Conservation (phyloP, 1,140 invertebrate genomes). For the Ceratitis capitata region DNA sequence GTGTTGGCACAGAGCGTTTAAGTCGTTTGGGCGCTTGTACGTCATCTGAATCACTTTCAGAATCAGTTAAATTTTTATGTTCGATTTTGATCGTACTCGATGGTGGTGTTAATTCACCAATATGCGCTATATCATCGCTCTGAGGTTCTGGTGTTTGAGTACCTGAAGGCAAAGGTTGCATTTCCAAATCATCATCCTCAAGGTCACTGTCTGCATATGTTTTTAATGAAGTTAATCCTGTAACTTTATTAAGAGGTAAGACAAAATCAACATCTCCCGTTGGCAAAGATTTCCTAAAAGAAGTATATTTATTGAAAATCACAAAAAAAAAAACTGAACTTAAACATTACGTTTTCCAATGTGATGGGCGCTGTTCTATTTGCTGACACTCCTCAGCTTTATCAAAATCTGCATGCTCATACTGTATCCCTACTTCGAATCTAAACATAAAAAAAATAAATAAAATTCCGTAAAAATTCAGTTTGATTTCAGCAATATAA, state of each 20-base stretch:
- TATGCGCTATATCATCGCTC: background rate
- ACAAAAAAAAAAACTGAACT: too few relatives aligned
- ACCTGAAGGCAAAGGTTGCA: background rate
- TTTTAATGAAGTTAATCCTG: constrained; percentile 41
- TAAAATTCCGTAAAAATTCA: too few relatives aligned
- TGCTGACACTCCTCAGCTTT: constrained; percentile 22
- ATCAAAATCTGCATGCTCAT: constrained; percentile 33
- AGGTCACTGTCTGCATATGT: constrained; percentile 43
- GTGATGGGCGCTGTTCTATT: constrained; percentile 40
- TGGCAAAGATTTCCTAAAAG: constrained; percentile 38
- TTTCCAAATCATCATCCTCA: constrained; percentile 40
- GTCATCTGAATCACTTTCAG: background rate
- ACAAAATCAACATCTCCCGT: constrained; percentile 21
- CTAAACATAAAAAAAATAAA: background rate
- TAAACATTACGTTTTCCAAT: constrained; percentile 38
- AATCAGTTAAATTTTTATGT: background rate
- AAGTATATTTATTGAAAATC: background rate
- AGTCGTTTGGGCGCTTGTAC: background rate
- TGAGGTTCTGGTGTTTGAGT: constrained; percentile 32
- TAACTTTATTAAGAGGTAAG: constrained; percentile 40
- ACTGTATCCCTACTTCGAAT: constrained; percentile 39
- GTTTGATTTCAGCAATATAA: background rate
- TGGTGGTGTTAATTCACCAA: constrained; percentile 41
- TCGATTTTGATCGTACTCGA: constrained; percentile 40
- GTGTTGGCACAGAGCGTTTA: constrained; percentile 15